Evolutionary conservation across 2,797 vertebrate genomes (phyloP), one percentile per base, ranked within the genome.

Genomic region (Propithecus perrieri): DNA sequence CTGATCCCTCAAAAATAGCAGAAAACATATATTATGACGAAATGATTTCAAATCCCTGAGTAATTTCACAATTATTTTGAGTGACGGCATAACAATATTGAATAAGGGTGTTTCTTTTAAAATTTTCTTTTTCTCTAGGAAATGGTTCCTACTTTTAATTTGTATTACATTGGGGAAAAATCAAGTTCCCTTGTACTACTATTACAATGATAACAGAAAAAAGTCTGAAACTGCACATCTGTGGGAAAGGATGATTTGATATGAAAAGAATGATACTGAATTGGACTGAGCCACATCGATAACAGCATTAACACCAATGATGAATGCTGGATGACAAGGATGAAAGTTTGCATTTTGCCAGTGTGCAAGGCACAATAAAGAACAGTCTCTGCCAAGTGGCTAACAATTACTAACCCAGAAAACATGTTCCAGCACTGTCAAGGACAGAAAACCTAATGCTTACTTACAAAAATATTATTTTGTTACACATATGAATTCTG

Each of bases 401-500:
- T 96, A 48, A 38, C 1, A 85, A 28, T 67, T n/a, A 65, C 30
- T 89, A 85, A 63, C 78, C 59, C 48, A 84, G 89, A 85, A 96
- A 76, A 50, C 24, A 14, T 80, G 35, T 69, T 78, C 48, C 48
- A 94, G 92, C 7, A 48, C n/a, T 33, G 3, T 88, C 57, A 81
- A 83, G 13, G 14, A 55, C 24, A 17, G 50, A 94, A 91, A 74
- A 57, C 17, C 8, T 4, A 87, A 89, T 41, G 57, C 26, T 83
- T 61, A 87, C 35, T 84, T 80, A 53, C 14, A 76, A 61, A 89
- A 94, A 89, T 79, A 93, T 74, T 41, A 74, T 65, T 97, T 95
- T 69, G 81, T 80, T 95, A 65, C 92, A 96, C 97, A 97, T 94
- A 92, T 94, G 96, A 96, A 95, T 97, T 97, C 57, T 80, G 69